These are phyloP conservation scores for Crotalus viridis DNA, from an alignment of 2,113 vertebrate species.

Conservation along the genomic window DNA sequence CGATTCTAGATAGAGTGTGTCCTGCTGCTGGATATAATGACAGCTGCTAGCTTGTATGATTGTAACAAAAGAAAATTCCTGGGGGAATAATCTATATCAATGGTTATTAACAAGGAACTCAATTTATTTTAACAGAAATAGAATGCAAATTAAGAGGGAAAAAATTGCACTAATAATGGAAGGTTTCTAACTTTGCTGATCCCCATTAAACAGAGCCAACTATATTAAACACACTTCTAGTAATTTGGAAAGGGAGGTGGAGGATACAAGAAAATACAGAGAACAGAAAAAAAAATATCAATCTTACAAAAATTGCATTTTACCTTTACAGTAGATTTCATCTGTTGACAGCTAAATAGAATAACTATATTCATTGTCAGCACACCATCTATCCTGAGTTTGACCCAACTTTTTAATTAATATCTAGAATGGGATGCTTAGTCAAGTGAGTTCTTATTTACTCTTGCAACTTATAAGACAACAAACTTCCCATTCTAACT, in stretches of 20 bases:
- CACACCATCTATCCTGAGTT: background rate
- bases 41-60: background rate
- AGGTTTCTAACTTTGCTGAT: background rate
- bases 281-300: background rate
- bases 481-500: background rate
- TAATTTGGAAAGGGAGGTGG: background rate
- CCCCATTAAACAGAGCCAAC: background rate
- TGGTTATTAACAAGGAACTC: background rate
- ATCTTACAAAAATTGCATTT: background rate
- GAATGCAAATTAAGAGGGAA: background rate
- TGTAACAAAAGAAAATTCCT: background rate
- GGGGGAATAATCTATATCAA: background rate
- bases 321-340: background rate
- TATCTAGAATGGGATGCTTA: background rate
- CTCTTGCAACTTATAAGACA: background rate
- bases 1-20: too few species aligned
- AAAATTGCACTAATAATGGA: background rate
- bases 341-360: background rate
- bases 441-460: background rate
- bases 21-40: background rate
- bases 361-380: background rate
- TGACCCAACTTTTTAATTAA: background rate
- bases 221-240: background rate
- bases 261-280: background rate
- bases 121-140: background rate